These are phyloP conservation scores for Hypomecis punctinalis DNA, from an alignment of 2,888 invertebrate species.

Conservation along the genomic window DNA sequence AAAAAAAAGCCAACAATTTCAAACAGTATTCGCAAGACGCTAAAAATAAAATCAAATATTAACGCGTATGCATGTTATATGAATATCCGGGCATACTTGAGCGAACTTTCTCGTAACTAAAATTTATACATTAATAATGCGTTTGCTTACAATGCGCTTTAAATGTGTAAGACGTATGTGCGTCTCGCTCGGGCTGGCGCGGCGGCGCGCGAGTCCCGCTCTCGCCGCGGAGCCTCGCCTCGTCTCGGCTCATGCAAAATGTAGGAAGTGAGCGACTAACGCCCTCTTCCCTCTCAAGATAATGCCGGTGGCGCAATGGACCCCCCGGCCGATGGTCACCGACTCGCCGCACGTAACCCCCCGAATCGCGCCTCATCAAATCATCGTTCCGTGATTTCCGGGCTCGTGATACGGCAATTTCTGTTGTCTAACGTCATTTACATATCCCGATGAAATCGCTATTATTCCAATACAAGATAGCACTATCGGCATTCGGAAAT, in stretches of 20 bases:
- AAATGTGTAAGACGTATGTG: conserved; percentile 79
- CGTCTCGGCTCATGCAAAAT: conserved; percentile 77
- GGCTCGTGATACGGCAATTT: conserved; percentile 45
- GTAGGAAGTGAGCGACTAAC: conserved; percentile 71
- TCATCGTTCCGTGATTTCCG: conserved; percentile 47
- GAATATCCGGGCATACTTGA: conserved; percentile 71
- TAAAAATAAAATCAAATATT: conserved; percentile 84
- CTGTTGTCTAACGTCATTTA: conserved; percentile 43
- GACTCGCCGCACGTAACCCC: conserved; percentile 35
- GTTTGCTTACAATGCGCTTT: conserved; percentile 85
- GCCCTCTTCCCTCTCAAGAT: conserved; percentile 73
- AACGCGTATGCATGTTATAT: conserved; percentile 80
- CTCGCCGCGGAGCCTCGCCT: conserved; percentile 46
- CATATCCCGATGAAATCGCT: conserved; percentile 40
- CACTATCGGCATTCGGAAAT: conserved; percentile 18
- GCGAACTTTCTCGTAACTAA: conserved; percentile 79
- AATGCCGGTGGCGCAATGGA: conserved; percentile 51
- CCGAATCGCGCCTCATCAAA: conserved; percentile 48
- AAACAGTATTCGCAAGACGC: conserved; percentile 63
- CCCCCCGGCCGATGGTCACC: conserved; percentile 54
- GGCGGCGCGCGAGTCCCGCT: conserved; percentile 49
- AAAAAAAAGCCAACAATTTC: conserved; percentile 46
- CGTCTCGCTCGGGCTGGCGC: conserved; percentile 57
- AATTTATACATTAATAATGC: conserved; percentile 84
- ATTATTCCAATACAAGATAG: conserved; percentile 35